These are phyloP conservation scores for Ennomos erosarius DNA, from an alignment of 2,888 invertebrate genomes.

Conservation along the genomic window DNA sequence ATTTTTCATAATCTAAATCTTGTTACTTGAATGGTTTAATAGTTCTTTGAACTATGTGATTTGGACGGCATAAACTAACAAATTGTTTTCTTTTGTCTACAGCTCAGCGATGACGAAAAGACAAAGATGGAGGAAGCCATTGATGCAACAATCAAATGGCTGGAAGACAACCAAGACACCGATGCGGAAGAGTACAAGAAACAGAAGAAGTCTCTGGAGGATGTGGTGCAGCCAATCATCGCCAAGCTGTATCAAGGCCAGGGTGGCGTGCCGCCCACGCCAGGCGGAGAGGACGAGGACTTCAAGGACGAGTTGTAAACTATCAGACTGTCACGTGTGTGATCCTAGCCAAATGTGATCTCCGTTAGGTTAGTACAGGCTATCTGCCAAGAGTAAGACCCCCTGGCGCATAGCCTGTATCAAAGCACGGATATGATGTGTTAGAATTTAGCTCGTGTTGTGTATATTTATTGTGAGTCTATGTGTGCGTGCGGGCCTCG, in stretches of 20 bases:
- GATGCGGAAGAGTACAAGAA: conserved; percentile 96
- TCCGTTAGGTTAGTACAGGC: conserved; percentile 57
- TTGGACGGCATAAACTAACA: background rate
- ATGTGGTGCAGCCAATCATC: conserved; percentile 98
- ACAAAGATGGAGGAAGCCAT: conserved; percentile 97
- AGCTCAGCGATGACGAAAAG: conserved; percentile 93
- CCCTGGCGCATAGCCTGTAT: conserved; percentile 52
- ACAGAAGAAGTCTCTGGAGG: conserved; percentile 97
- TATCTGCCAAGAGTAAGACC: conserved; percentile 43
- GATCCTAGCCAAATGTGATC: conserved; percentile 77
- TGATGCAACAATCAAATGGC: conserved; percentile 98
- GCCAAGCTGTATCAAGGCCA: conserved; percentile 97
- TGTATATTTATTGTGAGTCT: conserved; percentile 76
- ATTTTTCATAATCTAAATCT: background rate
- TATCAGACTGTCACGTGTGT: conserved; percentile 67
- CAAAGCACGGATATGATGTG: conserved; percentile 57
- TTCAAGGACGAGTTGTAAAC: conserved; percentile 94
- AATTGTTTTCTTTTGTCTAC: conserved; percentile 11
- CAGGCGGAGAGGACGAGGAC: conserved; percentile 89
- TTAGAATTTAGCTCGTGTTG: conserved; percentile 68
- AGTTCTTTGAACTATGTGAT: background rate
- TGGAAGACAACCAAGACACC: conserved; percentile 97
- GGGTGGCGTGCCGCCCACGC: conserved; percentile 92
- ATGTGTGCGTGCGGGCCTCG: conserved; percentile 50
- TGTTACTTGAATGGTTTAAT: background rate